Percentiles rank a stretch among this genome's conserved stretches.
Conservation (phyloP, 2,888 invertebrate genomes). For the Amiota communis region DNA sequence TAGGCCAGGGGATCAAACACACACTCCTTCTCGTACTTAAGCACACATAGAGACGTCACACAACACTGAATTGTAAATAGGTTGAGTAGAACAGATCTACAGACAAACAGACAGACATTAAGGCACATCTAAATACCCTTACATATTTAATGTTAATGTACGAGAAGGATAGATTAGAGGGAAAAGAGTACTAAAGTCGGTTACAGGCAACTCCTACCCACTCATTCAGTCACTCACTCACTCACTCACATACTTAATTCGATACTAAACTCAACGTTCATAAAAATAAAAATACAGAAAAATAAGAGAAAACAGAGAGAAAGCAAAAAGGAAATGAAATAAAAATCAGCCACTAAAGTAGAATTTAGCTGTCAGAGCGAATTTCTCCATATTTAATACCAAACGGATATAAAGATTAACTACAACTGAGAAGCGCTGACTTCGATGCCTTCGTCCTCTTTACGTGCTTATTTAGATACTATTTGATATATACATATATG, state of each 20-base stretch:
- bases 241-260: slow-evolving; percentile 35
- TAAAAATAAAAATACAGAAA: slow-evolving; percentile 36
- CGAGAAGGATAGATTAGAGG: slow-evolving; percentile 5
- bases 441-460: background rate
- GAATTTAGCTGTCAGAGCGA: slow-evolving; percentile 61
- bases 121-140: slow-evolving; percentile 48
- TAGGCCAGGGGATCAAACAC: background rate
- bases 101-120: slow-evolving; percentile 1
- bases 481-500: background rate
- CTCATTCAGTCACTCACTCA: slow-evolving; percentile 34
- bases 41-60: no score
- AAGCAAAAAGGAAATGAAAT: slow-evolving; percentile 50
- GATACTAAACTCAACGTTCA: slow-evolving; percentile 1
- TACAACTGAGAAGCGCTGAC: slow-evolving; percentile 32
- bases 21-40: no score
- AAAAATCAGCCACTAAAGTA: slow-evolving; percentile 56
- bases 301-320: slow-evolving; percentile 53
- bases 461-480: slow-evolving; percentile 24
- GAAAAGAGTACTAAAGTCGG: background rate
- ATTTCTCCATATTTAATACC: slow-evolving; percentile 63
- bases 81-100: slow-evolving; percentile 15
- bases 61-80: background rate
- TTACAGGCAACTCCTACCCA: background rate
- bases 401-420: slow-evolving; percentile 65
- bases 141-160: slow-evolving; percentile 55